Percentiles rank a stretch among this genome's conserved stretches.
Conservation (phyloP, 1,140 invertebrate genomes). For the Gerris buenoi region DNA sequence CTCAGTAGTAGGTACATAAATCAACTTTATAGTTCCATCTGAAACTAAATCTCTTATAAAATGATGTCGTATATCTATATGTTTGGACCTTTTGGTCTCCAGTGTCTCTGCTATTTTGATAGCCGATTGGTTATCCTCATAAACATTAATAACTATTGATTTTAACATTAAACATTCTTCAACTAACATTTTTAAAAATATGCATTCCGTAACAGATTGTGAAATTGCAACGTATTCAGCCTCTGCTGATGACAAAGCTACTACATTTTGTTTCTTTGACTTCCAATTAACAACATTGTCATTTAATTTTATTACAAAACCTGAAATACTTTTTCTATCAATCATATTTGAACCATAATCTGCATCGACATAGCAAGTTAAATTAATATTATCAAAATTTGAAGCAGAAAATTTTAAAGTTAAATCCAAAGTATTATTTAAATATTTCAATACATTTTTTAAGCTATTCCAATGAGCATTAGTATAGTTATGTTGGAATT, state of each 20-base stretch:
- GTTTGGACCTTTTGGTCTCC: background rate
- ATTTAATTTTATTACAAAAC: background rate
- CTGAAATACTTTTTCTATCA: background rate
- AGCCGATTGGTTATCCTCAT: background rate
- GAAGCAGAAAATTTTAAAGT: background rate
- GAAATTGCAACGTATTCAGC: slow-evolving; percentile 5
- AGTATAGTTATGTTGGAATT: background rate
- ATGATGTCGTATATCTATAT: background rate
- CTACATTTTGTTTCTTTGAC: background rate
- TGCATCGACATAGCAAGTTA: background rate
- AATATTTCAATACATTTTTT: background rate
- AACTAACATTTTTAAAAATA: background rate
- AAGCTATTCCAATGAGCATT: background rate
- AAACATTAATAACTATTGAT: background rate
- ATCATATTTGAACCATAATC: background rate
- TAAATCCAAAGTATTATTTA: background rate
- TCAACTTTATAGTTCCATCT: background rate
- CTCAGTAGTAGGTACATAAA: background rate
- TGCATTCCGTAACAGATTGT: background rate
- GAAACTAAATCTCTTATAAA: background rate
- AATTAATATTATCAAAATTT: background rate
- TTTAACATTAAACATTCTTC: background rate
- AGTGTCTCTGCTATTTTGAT: background rate
- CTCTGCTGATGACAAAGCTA: background rate
- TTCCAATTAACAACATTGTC: background rate